A percentile compares a stretch with the other conserved stretches of the same genome.
Conservation (phyloP, 2,888 invertebrate species). For the Drosophila algonquin region DNA sequence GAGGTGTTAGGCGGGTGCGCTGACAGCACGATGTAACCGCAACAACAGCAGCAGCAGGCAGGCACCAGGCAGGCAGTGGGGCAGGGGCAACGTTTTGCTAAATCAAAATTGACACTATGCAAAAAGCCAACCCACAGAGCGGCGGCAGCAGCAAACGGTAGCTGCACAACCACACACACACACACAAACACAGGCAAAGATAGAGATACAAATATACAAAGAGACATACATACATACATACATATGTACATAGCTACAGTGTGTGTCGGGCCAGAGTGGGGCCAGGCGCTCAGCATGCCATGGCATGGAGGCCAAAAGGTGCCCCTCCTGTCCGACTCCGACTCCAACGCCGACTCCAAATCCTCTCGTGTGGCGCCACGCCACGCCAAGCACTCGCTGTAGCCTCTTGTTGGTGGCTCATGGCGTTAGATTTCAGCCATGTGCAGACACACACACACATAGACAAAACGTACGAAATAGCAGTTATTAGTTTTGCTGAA, state of each 20-base stretch:
- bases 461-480: slow-evolving; percentile 49
- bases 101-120: slow-evolving; percentile 78
- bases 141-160: slow-evolving; percentile 65
- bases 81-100: slow-evolving; percentile 70
- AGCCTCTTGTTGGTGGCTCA: too few relatives aligned
- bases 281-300: slow-evolving; percentile 75
- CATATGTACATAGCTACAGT: slow-evolving; percentile 13
- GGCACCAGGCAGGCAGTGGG: slow-evolving; percentile 10
- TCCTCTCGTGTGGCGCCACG: slow-evolving; percentile 18
- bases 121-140: slow-evolving; percentile 72
- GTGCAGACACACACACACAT: slow-evolving; percentile 50
- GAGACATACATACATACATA: slow-evolving; percentile 9
- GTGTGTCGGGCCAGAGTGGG: slow-evolving; percentile 66
- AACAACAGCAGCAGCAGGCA: slow-evolving; percentile 12
- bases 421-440: slow-evolving; percentile 74
- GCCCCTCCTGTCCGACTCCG: slow-evolving; percentile 48
- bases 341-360: background rate
- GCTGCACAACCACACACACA: slow-evolving; percentile 30
- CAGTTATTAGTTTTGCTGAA: slow-evolving; percentile 57
- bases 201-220: slow-evolving; percentile 6
- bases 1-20: slow-evolving; percentile 61
- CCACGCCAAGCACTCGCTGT: slow-evolving; percentile 69
- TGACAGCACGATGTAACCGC: slow-evolving; percentile 53
- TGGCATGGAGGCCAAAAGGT: slow-evolving; percentile 74
- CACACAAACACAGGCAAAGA: slow-evolving; percentile 22